Evolutionary conservation across 2,888 invertebrate species (phyloP), one percentile per base, ranked within the genome.

Genomic region (Brenthis daphne): DNA sequence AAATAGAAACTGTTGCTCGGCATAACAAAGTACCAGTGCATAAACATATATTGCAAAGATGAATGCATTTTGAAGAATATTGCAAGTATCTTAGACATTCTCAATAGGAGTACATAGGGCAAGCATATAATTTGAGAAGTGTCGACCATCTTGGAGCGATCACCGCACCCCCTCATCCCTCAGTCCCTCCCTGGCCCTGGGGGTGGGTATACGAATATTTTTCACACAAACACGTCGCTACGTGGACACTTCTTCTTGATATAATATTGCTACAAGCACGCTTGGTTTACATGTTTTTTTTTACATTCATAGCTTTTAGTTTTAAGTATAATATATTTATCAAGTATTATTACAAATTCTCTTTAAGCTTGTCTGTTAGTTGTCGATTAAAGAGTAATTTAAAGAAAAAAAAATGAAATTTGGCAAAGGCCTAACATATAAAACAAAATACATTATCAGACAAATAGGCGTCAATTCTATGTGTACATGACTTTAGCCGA

Each of bases 161-260:
- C 88, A 86, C 89, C 87, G 88, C 83, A 80, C 74, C 76, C 76
- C 72, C 73, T 71, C 69, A 43, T 43, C 70, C 43, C 68, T 75
- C 70, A 72, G 68, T 71, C 76, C 68, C 66, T 73, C 54, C 3
- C 73, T 72, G 71, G 63, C 53, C 74, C 77, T 75, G 71, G 79
- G 80, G 80, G 77, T 74, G 81, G 85, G 88, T 92, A 93, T 93
- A 92, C 92, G 92, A 93, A 93, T 93, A 93, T 93, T 92, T 93
- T 91, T 92, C 92, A 92, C 91, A 92, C 92, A 93, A 93, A 92
- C 92, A 93, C 91, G 87, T 88, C 85, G 87, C 85, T 87, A 90
- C 90, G 92, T 91, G 92, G 92, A 92, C 89, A 89, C 87, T 89
- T 89, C 88, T 84, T 83, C 88, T 88, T 87, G 87, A 88, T 90